Percentiles rank a stretch among this genome's conserved stretches.
Conservation (phyloP, 2,797 vertebrate genomes). For the Darevskia mixta region DNA sequence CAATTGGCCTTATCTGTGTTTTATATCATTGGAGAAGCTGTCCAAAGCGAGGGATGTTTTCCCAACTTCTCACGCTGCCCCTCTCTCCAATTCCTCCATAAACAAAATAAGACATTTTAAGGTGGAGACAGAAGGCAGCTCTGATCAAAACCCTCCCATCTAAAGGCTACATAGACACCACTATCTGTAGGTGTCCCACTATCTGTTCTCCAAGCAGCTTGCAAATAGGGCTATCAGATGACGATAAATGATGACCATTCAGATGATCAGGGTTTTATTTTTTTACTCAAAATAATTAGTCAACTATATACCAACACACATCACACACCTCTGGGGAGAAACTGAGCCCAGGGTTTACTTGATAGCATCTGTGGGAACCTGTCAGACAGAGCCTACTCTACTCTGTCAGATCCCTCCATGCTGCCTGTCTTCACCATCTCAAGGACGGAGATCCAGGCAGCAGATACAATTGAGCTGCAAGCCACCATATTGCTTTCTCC, state of each 20-base stretch:
- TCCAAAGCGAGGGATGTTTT: not conserved
- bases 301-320: not conserved
- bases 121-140: accelerated
- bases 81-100: too few species aligned
- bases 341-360: not conserved
- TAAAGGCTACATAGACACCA: not conserved
- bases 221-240: not conserved
- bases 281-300: not conserved
- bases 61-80: accelerated
- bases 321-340: not conserved
- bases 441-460: too few species aligned
- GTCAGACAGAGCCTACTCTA: too few species aligned
- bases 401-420: too few species aligned
- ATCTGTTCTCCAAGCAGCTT: not conserved
- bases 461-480: too few species aligned
- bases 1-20: not conserved
- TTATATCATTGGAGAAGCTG: not conserved
- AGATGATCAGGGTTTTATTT: not conserved
- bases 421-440: too few species aligned
- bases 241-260: not conserved
- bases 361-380: too few species aligned
- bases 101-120: not conserved
- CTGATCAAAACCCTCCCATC: accelerated
- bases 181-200: too few species aligned
- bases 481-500: not conserved